Evolutionary conservation across 2,888 invertebrate genomes (phyloP).

Genomic region (Agriotes lineatus): DNA sequence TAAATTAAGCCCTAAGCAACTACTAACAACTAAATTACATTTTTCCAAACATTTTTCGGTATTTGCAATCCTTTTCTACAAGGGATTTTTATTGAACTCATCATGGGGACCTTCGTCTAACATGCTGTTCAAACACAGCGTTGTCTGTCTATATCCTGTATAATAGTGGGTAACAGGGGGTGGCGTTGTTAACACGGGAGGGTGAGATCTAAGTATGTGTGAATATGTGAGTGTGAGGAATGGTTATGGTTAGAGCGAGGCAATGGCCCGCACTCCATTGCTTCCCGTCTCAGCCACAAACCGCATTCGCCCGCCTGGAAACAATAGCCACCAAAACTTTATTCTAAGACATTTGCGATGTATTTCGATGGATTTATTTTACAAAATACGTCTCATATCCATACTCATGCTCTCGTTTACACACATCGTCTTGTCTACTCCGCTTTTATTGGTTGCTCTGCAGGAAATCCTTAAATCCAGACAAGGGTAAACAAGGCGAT

Average conservation of each 20-base stretch:
- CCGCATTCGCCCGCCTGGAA: constrained; percentile 57
- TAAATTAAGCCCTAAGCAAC: too few relatives aligned
- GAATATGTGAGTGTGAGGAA: constrained; percentile 64
- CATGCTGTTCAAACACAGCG: background rate
- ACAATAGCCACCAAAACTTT: constrained; percentile 60
- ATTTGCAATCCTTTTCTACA: too few relatives aligned
- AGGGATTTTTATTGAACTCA: too few relatives aligned
- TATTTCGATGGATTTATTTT: constrained; percentile 63
- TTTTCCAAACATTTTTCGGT: too few relatives aligned
- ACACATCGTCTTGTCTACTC: constrained; percentile 36
- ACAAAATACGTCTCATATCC: constrained; percentile 46
- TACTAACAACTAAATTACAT: too few relatives aligned
- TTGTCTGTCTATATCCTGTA: background rate
- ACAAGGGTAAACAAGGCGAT: constrained; percentile 34
- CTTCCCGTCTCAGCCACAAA: constrained; percentile 57
- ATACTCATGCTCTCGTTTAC: constrained; percentile 35
- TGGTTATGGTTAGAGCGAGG: constrained; percentile 59
- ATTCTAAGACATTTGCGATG: constrained; percentile 64
- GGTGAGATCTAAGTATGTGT: constrained; percentile 56
- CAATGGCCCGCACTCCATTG: constrained; percentile 66
- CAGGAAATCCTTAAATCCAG: background rate
- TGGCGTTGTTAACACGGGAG: constrained; percentile 35
- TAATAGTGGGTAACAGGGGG: constrained; percentile 27
- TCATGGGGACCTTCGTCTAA: too few relatives aligned
- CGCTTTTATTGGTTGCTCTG: constrained; percentile 34